phyloP scores from a whole-genome alignment of 2,797 vertebrate species.

The Numenius phaeopus region DNA sequence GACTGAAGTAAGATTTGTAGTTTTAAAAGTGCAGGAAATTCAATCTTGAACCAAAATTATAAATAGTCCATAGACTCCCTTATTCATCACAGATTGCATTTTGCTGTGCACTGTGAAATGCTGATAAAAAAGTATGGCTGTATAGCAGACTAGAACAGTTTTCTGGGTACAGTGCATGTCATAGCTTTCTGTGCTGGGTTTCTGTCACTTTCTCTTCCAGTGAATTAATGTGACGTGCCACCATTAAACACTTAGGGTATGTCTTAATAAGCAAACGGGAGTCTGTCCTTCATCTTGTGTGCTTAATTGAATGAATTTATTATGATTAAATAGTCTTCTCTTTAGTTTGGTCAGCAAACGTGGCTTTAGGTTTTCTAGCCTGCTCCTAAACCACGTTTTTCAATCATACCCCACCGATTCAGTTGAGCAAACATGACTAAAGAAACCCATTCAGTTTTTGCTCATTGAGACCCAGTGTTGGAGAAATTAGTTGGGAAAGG shows the following conservation, averaged over 20 bases:
- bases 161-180: neutral
- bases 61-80: neutral
- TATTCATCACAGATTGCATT: conserved; percentile 6
- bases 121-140: neutral
- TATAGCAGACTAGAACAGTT: neutral
- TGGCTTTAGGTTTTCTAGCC: neutral
- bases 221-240: neutral
- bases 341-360: neutral
- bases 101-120: conserved; percentile 4
- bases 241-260: neutral
- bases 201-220: neutral
- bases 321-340: neutral
- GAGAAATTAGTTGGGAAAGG: neutral
- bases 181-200: neutral
- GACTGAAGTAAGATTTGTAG: neutral
- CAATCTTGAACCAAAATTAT: neutral
- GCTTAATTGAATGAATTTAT: neutral
- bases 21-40: neutral
- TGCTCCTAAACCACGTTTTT: neutral
- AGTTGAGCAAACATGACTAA: neutral
- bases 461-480: neutral
- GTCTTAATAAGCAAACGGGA: neutral
- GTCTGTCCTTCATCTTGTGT: neutral
- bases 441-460: neutral
- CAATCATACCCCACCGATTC: neutral